Percentiles rank a stretch among this genome's conserved stretches.
Evolutionary conservation across 2,888 invertebrate species (phyloP).

Genomic region (Agrochola lota): DNA sequence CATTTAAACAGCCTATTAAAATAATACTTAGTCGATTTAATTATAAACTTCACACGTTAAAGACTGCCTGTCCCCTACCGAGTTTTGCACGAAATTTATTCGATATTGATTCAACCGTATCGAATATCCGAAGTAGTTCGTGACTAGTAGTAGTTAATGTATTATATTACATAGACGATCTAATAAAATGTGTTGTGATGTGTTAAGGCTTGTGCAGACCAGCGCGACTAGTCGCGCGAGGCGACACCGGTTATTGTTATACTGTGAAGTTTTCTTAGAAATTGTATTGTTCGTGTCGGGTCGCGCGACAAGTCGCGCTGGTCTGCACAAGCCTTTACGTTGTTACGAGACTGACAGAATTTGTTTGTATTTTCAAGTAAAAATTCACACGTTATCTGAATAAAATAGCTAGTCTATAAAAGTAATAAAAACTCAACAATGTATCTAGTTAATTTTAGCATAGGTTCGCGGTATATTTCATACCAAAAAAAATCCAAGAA

Average conservation of each 20-base stretch:
- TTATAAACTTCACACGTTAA: conserved; percentile 17
- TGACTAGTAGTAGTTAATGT: conserved; percentile 54
- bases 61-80: neutral
- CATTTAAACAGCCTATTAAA: neutral
- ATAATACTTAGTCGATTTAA: neutral
- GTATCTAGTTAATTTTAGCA: neutral
- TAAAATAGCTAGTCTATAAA: neutral
- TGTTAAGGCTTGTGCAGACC: too few species aligned
- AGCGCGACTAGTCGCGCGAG: too few species aligned
- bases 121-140: conserved; percentile 45
- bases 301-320: too few species aligned
- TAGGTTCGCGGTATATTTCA: neutral
- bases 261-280: too few species aligned
- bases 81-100: conserved; percentile 27
- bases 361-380: neutral
- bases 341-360: neutral
- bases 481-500: neutral
- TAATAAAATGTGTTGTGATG: conserved; percentile 25
- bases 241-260: too few species aligned
- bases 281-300: too few species aligned
- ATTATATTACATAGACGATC: conserved; percentile 31
- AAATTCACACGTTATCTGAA: neutral
- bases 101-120: conserved; percentile 46
- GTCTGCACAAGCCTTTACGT: too few species aligned
- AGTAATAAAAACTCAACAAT: conserved; percentile 2